Evolutionary conservation across 92 coral and sea anemone species (phyloP), one percentile per base, ranked within the genome.

Genomic region (Ricordea florida): DNA sequence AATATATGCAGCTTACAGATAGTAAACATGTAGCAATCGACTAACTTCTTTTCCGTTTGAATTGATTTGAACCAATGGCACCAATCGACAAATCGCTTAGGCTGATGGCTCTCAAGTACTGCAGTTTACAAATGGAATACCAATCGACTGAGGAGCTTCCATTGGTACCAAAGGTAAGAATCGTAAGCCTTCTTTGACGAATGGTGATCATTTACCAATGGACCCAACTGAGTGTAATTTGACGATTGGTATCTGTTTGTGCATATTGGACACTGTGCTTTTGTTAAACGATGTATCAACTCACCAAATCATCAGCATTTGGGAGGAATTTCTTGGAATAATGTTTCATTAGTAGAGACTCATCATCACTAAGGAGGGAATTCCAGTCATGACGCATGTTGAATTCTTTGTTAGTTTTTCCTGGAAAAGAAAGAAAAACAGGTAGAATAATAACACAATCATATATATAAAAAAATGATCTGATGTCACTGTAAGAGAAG

Each of bases 361-460:
- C 97, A 47, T 96, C 99, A 60, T 96, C 99, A 80, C 99, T 96
- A 16, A 96, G 63, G 6, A 96, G 89, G 0, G 99, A 96, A 38
- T 96, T 96, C 99, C 99, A 96, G 89, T 96, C 99, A 76, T 96
- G 99, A 0, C 97, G 90, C 31, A 92, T 51, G 69, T 96, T 96
- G 67, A 92, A 96, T 76, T 96, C 99, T 71, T 96, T 96, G 66
- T 96, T 96, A n/a, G 93, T 79, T 86, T 96, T 96, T 7, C 99
- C 99, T 96, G 53, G n/a, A 59, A 41, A 52, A 2, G 24, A 52
- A 14, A 21, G 5, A 3, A 24, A 10, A 22, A 52, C 4, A 37
- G n/a, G 44, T 37, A 37, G 9, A 37, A 37, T 8, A n/a, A n/a
- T 37, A 37, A n/a, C n/a, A 37, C 9, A 8, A 8, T 37, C 8